Percentiles rank a stretch among this genome's conserved stretches.
These are phyloP conservation scores for Oscheius sp. DNA, from an alignment of 2,888 invertebrate genomes.

Conservation along the genomic window DNA sequence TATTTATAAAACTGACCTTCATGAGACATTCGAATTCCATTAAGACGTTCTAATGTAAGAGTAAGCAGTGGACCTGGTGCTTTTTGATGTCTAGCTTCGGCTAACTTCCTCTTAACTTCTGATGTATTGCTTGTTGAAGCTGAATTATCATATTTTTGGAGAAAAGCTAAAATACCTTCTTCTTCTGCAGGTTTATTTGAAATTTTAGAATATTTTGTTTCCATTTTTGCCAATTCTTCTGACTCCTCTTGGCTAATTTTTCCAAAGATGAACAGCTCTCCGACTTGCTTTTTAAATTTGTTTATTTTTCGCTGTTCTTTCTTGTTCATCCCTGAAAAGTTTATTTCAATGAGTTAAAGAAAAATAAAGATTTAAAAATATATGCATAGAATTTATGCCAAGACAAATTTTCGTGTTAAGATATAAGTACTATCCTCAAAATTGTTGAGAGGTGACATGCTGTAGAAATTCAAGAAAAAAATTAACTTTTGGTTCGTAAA, in stretches of 20 bases:
- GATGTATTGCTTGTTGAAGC: no score
- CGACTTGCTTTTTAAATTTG: slow-evolving; percentile 38
- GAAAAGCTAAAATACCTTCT: not conserved
- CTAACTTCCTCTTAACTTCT: not conserved
- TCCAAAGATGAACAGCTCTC: slow-evolving; percentile 31
- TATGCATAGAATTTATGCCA: no score
- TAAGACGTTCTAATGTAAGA: slow-evolving; percentile 30
- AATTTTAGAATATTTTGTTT: not conserved
- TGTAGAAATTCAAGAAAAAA: no score
- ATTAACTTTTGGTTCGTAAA: no score
- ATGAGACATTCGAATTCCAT: slow-evolving; percentile 33
- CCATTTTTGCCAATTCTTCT: slow-evolving; percentile 9
- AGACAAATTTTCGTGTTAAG: no score
- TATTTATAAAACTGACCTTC: slow-evolving; percentile 29
- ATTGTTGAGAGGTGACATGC: no score
- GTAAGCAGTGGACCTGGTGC: slow-evolving; percentile 30
- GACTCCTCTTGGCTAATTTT: slow-evolving; percentile 29
- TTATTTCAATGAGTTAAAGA: not conserved
- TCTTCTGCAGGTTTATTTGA: not conserved
- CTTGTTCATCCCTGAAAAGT: not conserved
- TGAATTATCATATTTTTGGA: no score
- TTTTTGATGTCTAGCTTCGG: slow-evolving; percentile 21
- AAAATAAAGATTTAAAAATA: not conserved
- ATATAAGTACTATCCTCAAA: no score
- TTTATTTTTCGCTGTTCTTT: slow-evolving; percentile 7